Percentiles rank a stretch among this genome's conserved stretches.
phyloP scores from a whole-genome alignment of 2,888 invertebrate genomes.

The Rhagophthalmus giganteus region DNA sequence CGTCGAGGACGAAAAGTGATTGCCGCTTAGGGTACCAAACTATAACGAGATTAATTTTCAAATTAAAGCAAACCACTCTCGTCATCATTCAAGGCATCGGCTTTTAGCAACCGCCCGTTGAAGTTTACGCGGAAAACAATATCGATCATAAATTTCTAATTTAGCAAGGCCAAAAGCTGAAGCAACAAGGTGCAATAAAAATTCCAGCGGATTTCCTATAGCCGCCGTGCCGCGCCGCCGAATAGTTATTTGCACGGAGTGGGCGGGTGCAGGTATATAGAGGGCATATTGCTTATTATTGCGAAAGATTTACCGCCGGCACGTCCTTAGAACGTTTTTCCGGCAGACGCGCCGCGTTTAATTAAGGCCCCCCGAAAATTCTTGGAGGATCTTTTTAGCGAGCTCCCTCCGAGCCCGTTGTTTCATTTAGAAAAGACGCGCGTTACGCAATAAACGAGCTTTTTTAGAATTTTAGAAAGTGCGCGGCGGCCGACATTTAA shows the following conservation, averaged over 20 bases:
- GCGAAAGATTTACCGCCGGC: conserved; percentile 17
- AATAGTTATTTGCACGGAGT: too few relatives aligned
- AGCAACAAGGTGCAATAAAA: conserved; percentile 16
- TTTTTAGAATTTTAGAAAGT: conserved; percentile 9
- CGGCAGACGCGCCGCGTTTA: conserved; percentile 7
- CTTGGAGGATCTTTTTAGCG: conserved; percentile 16
- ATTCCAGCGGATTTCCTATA: conserved; percentile 16
- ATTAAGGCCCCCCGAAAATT: conserved; percentile 20
- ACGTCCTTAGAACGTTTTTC: conserved; percentile 17
- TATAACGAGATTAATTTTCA: background rate
- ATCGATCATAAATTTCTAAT: background rate
- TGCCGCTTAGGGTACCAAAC: too few relatives aligned
- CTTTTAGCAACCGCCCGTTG: too few relatives aligned
- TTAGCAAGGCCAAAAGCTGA: background rate
- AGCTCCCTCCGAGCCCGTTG: conserved; percentile 6
- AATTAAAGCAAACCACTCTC: background rate
- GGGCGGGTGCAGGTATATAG: conserved; percentile 7
- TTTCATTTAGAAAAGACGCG: conserved; percentile 15
- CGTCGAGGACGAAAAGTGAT: too few relatives aligned
- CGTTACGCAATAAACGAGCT: conserved; percentile 8
- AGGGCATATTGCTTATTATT: conserved; percentile 15
- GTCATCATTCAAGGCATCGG: too few relatives aligned
- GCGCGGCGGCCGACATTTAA: conserved; percentile 5
- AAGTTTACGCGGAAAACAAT: too few relatives aligned
- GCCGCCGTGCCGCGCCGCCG: background rate